Evolutionary conservation across 2,113 vertebrate species (phyloP).

Genomic region (Gobius niger): DNA sequence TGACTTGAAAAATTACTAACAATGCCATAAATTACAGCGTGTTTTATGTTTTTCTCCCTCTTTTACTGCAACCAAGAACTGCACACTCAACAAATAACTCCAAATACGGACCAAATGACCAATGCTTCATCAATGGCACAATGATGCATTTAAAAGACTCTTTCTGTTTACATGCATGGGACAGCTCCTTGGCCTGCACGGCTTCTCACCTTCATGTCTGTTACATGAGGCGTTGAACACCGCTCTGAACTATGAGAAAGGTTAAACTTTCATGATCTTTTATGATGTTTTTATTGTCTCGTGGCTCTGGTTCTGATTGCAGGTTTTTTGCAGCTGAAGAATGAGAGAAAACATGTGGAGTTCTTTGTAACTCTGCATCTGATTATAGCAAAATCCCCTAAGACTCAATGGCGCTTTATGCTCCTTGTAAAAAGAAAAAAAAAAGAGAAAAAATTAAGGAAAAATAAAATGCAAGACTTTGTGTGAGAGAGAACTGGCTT

Average conservation of each 20-base stretch:
- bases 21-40: not conserved
- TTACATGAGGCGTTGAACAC: not conserved
- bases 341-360: slow-evolving; percentile 12
- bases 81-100: not conserved
- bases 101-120: not conserved
- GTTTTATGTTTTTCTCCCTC: not conserved
- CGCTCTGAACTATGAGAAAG: slow-evolving; percentile 1
- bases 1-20: not conserved
- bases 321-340: slow-evolving; percentile 8
- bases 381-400: slow-evolving; percentile 47
- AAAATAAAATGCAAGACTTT: slow-evolving; percentile 7
- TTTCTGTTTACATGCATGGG: not conserved
- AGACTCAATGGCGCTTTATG: slow-evolving; percentile 38
- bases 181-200: not conserved
- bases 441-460: slow-evolving; percentile 17
- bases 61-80: not conserved
- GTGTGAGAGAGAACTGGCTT: slow-evolving; percentile 30
- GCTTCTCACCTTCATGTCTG: not conserved
- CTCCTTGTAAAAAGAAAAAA: slow-evolving; percentile 54
- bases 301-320: slow-evolving; percentile 10
- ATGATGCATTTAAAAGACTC: not conserved
- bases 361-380: slow-evolving; percentile 48
- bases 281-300: not conserved
- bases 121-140: not conserved
- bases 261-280: not conserved